Base-by-base conservation (phyloP, 2,888 invertebrate species). In the Mesoligia furuncula region DNA sequence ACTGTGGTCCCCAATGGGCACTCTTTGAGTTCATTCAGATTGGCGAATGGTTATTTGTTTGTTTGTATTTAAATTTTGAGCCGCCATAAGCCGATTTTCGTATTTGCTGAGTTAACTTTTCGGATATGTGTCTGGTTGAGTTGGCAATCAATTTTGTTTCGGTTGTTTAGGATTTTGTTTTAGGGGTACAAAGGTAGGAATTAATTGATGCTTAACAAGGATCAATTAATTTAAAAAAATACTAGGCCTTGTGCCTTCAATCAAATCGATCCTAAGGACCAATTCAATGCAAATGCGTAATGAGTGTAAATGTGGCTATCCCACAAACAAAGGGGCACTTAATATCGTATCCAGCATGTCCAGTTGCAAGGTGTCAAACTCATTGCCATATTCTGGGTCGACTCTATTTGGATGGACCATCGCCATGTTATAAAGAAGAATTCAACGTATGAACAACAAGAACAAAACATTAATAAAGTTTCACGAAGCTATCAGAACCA, bases 21-120 rank as follows among this genome's bases (percentile, higher is more conserved):
- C 83, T 86, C 81, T 87, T 80, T 68, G 79, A 74, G 76, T 80
- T 69, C 77, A 76, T 81, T 81, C 81, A 81, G 65, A 75, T 71
- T 75, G 77, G 66, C 39, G 42, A 73, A 79, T 67, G 69, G 77
- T 80, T 82, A 83, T 85, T 87, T 81, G 73, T 81, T 79, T 75
- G 39, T 82, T 82, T 83, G 83, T 80, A 77, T 87, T 88, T 79
- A 79, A 79, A 84, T 87, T 80, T 80, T 64, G 73, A 68, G 64
- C 69, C 75, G 62, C 80, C 66, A 79, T 78, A 85, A 88, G 76
- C 81, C 71, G 75, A 85, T 82, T 85, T 81, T 69, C 68, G 74
- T 69, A 74, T 87, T 85, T 82, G 54, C 77, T 61, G 72, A 80
- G 67, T 75, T 68, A 83, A 80, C 69, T 75, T 82, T 78, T 81